Conservation (phyloP, 2,888 invertebrate genomes). For the Chloromyia formosa region DNA sequence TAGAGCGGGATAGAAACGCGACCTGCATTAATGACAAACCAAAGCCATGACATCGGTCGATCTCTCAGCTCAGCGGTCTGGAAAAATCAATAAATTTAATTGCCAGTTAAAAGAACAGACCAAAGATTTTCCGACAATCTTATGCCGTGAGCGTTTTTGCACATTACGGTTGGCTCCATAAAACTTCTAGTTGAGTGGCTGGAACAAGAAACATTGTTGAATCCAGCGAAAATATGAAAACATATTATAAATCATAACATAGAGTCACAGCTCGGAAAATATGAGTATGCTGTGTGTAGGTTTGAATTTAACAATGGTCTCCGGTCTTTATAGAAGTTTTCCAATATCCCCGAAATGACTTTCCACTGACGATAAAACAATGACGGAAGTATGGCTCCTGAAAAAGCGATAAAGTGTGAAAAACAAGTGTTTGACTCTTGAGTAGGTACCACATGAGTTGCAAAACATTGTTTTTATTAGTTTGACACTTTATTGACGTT, state of each 20-base stretch:
- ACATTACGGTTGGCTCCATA: no score
- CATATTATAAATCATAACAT: no score
- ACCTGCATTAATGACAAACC: neutral
- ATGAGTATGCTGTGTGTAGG: no score
- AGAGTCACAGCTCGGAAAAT: no score
- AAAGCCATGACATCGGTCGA: no score
- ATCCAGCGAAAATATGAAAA: no score
- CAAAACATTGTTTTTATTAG: conserved; percentile 19
- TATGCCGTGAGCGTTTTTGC: no score
- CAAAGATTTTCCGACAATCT: no score
- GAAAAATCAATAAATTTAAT: neutral
- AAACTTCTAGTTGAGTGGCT: no score
- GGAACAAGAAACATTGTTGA: no score
- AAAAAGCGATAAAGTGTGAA: neutral
- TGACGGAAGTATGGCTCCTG: neutral
- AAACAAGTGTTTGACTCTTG: neutral
- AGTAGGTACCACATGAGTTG: conserved; percentile 2
- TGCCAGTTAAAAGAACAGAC: neutral
- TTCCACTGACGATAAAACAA: neutral
- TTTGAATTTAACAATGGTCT: neutral
- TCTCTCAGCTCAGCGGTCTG: no score
- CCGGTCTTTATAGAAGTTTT: neutral
- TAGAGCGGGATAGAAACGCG: no score
- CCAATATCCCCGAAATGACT: neutral
- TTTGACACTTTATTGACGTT: neutral